Evolutionary conservation across 2,888 invertebrate genomes (phyloP).

Genomic region (Zele albiditarsus): DNA sequence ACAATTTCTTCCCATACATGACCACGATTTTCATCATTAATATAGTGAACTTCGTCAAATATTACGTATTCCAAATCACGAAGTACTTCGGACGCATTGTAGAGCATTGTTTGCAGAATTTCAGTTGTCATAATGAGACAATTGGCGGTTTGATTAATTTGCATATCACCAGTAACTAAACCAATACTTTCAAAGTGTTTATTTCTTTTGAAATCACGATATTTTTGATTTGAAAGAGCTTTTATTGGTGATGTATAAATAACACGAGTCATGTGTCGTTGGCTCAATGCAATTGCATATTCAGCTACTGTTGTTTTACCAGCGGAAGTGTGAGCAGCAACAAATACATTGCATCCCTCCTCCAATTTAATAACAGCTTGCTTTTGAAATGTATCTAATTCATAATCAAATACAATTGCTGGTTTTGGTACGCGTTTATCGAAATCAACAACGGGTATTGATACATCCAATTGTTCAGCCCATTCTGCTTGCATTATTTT

Average conservation of each 20-base stretch:
- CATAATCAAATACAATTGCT: constrained; percentile 91
- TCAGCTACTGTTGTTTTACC: constrained; percentile 99
- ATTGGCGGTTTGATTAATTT: constrained; percentile 93
- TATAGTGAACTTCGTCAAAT: constrained; percentile 99
- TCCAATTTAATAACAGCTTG: constrained; percentile 96
- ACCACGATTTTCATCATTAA: constrained; percentile 96
- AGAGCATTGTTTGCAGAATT: constrained; percentile 96
- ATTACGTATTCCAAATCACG: constrained; percentile 98
- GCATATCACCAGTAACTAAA: constrained; percentile 94
- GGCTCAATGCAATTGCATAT: constrained; percentile 97
- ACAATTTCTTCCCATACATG: constrained; percentile 99
- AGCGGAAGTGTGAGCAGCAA: constrained; percentile 99
- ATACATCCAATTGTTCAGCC: constrained; percentile 91
- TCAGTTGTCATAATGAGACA: constrained; percentile 99
- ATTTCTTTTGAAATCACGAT: constrained; percentile 93
- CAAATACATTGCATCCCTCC: constrained; percentile 95
- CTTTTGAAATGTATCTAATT: constrained; percentile 97
- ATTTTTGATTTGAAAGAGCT: constrained; percentile 99
- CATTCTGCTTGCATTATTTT: constrained; percentile 80
- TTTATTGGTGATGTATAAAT: constrained; percentile 99
- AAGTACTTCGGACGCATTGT: constrained; percentile 94
- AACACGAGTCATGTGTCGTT: constrained; percentile 91
- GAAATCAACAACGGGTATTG: constrained; percentile 87
- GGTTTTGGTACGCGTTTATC: constrained; percentile 86
- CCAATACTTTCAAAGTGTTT: constrained; percentile 90